Evolutionary conservation across 2,888 invertebrate genomes (phyloP).

Genomic region (Lithophane semibrunnea): DNA sequence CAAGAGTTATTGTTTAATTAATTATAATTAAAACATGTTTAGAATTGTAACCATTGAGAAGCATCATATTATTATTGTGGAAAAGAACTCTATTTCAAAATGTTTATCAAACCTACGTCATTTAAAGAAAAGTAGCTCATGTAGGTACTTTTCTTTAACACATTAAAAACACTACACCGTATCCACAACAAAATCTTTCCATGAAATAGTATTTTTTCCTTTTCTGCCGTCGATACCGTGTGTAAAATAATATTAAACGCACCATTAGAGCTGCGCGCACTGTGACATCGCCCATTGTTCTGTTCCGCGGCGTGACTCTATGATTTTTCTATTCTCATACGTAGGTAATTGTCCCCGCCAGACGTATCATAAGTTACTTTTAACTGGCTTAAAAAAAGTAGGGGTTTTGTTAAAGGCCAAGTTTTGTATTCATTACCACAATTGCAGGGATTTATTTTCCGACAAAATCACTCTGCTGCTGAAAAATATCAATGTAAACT

Average conservation of each 20-base stretch:
- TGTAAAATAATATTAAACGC: slow-evolving; percentile 85
- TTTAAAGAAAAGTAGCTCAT: background rate
- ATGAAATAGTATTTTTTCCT: slow-evolving; percentile 3
- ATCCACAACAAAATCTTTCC: background rate
- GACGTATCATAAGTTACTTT: slow-evolving; percentile 32
- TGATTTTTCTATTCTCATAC: slow-evolving; percentile 63
- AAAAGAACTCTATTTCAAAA: background rate
- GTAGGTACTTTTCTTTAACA: background rate
- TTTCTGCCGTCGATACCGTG: slow-evolving; percentile 67
- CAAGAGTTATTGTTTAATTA: background rate
- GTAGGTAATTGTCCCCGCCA: slow-evolving; percentile 53
- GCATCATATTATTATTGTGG: background rate
- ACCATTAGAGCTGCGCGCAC: slow-evolving; percentile 82
- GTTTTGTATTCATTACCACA: background rate
- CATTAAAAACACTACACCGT: background rate
- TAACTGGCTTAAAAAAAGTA: slow-evolving; percentile 20
- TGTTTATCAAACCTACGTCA: too few species aligned
- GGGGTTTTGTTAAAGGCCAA: background rate
- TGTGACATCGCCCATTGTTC: slow-evolving; percentile 85
- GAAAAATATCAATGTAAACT: background rate
- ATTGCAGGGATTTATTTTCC: background rate
- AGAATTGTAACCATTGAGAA: background rate
- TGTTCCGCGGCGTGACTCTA: slow-evolving; percentile 73
- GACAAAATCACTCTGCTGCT: background rate
- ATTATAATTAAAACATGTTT: background rate